Evolutionary conservation across 2,888 invertebrate genomes (phyloP).

Genomic region (Andricus quercusramuli): DNA sequence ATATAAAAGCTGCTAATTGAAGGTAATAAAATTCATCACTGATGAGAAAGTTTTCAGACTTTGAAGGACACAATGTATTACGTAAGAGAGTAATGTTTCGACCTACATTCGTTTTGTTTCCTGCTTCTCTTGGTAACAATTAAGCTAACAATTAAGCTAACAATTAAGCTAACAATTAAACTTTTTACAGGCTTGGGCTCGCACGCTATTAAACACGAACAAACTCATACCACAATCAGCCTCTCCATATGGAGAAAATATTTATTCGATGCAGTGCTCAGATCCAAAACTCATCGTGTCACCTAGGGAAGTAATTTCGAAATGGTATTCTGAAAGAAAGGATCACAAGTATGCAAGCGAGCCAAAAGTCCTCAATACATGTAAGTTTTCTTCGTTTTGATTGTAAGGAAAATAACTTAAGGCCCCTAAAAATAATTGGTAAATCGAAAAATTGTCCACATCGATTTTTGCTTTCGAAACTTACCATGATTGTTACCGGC

Average conservation of each 20-base stretch:
- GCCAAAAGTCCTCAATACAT: conserved; percentile 83
- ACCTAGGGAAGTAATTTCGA: conserved; percentile 85
- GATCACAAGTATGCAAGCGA: conserved; percentile 85
- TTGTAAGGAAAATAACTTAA: not conserved
- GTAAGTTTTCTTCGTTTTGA: conserved; percentile 77
- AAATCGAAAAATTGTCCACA: too few relatives aligned
- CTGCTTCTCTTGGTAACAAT: not conserved
- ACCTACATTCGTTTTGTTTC: not conserved
- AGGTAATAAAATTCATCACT: not conserved
- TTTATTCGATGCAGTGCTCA: conserved; percentile 86
- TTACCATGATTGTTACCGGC: too few relatives aligned
- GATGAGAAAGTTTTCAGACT: not conserved
- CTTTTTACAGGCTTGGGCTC: conserved; percentile 72
- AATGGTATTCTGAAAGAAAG: conserved; percentile 89
- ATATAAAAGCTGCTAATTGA: not conserved
- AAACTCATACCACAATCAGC: conserved; percentile 74
- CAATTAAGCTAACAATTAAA: conserved; percentile 26
- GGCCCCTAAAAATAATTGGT: too few relatives aligned
- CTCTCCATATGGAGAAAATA: conserved; percentile 82
- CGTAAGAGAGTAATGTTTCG: not conserved
- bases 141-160: too few relatives aligned
- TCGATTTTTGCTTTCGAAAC: too few relatives aligned
- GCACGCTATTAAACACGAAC: conserved; percentile 73
- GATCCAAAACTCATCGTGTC: conserved; percentile 84
- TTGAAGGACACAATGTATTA: not conserved